Evolutionary conservation across 2,888 invertebrate species (phyloP), one percentile per base, ranked within the genome.

Genomic region (Thera obeliscata): DNA sequence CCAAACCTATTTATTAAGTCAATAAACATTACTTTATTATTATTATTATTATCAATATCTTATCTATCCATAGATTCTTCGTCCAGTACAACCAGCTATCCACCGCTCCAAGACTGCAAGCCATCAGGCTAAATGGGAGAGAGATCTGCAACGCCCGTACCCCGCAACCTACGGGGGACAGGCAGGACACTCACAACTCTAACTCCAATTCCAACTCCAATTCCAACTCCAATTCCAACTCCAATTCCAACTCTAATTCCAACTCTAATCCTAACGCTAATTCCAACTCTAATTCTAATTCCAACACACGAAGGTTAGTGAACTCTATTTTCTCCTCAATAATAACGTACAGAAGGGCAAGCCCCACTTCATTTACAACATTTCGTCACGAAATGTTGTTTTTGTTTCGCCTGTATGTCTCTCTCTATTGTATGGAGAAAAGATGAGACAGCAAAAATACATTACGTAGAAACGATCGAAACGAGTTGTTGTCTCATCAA

Each of bases 51-150:
- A 43, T 56, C 1, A 22, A 22, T 43, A 6, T 38, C 11, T n/a
- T 12, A 5, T 43, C 41, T 46, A 9, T 41, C 49, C 1, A 56
- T 60, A 67, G 67, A 2, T 95, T 96, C 83, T 95, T 95, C 83
- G 94, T 95, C 0, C 94, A 94, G 69, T 95, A 94, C 83, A 94
- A 94, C 76, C 85, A 90, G 0, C 77, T 88, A 1, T 88, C 85
- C 57, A 87, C 87, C 35, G 83, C 92, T 0, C 95, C 95, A 0
- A 91, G 87, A 66, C 77, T 95, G 0, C 83, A 82, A 67, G 87
- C 86, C 4, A 94, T 96, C 50, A 71, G 75, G 50, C 82, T 95
- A 41, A 95, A 96, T 69, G 95, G 95, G 0, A 87, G 94, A 69
- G 94, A 94, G 61, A 94, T 95, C 7, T 95, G 95, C 76, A 94